Evolutionary conservation across 2,797 vertebrate species (phyloP).

Genomic region (Sebastes nivosus): DNA sequence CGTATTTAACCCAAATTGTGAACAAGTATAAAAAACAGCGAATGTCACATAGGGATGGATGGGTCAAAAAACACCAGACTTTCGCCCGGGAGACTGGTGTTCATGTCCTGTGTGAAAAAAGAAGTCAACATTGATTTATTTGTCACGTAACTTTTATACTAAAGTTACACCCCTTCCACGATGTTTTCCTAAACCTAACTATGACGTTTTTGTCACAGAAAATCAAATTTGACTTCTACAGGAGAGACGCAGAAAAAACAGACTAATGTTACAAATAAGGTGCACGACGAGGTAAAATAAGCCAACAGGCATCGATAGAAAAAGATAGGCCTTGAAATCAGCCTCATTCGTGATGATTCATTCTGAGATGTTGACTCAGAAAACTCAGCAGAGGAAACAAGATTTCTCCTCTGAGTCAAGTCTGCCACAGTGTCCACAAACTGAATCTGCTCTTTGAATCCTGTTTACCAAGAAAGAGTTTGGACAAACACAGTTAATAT

Average conservation of each 20-base stretch:
- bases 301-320: background rate
- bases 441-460: background rate
- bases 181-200: background rate
- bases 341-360: background rate
- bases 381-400: background rate
- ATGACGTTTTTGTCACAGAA: background rate
- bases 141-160: too few relatives aligned
- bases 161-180: too few relatives aligned
- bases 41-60: too few relatives aligned
- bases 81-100: too few relatives aligned
- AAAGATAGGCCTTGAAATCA: background rate
- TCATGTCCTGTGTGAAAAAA: too few relatives aligned
- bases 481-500: background rate
- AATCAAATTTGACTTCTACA: background rate
- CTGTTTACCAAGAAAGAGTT: background rate
- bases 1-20: too few relatives aligned
- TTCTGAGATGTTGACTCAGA: background rate
- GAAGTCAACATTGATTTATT: too few relatives aligned
- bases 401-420: background rate
- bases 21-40: too few relatives aligned
- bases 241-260: background rate
- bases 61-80: too few relatives aligned
- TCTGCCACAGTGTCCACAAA: background rate
- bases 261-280: background rate
- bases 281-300: background rate